phyloP scores from a whole-genome alignment of 2,888 invertebrate species.

The Leptarthrus brevirostris region DNA sequence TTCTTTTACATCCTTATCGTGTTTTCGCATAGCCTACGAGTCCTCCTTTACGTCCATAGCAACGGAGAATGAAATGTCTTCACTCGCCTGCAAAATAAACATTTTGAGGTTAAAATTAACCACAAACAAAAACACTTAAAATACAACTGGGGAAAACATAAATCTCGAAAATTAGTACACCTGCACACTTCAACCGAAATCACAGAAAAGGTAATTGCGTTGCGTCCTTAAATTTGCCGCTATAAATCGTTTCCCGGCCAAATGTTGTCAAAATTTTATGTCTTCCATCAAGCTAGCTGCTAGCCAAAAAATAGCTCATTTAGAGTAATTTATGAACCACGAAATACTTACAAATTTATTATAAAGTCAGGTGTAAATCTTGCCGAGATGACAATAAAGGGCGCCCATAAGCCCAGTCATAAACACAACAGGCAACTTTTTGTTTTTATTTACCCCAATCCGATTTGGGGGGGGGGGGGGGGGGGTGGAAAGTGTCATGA shows the following conservation, averaged over 20 bases:
- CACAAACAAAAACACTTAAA: too few species aligned
- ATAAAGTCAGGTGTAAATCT: conserved; percentile 36
- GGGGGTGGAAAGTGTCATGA: too few species aligned
- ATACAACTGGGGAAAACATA: too few species aligned
- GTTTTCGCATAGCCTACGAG: too few species aligned
- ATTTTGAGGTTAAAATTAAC: too few species aligned
- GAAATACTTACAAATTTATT: conserved; percentile 26
- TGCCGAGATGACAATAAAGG: conserved; percentile 11
- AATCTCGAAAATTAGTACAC: not conserved
- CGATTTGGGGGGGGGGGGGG: too few species aligned
- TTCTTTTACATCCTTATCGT: too few species aligned
- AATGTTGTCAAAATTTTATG: not conserved
- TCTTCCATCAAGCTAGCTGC: not conserved
- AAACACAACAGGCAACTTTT: conserved; percentile 1
- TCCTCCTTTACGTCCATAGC: too few species aligned
- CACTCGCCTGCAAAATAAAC: too few species aligned
- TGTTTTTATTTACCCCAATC: not conserved
- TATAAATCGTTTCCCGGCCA: not conserved
- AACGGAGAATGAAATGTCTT: too few species aligned
- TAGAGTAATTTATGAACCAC: conserved; percentile 7
- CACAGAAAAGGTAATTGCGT: not conserved
- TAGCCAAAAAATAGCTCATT: not conserved
- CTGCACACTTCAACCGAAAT: not conserved
- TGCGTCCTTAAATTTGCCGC: not conserved
- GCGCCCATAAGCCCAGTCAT: not conserved